phyloP scores from a whole-genome alignment of 2,888 invertebrate genomes.

The Pterostichus madidus region DNA sequence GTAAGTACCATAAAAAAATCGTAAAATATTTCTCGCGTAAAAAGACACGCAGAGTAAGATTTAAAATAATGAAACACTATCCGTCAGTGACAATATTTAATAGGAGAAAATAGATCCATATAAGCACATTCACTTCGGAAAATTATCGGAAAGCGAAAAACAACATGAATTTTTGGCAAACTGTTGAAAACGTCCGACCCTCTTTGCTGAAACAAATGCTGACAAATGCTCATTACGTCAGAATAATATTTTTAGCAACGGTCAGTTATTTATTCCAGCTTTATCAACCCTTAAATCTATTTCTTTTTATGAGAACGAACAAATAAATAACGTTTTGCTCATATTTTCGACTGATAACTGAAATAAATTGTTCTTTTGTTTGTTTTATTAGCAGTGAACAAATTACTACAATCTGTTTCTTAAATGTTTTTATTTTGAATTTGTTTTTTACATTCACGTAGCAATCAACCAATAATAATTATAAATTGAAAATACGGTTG shows the following conservation, averaged over 20 bases:
- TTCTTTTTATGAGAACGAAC: background rate
- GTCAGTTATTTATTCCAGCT: background rate
- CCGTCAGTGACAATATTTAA: slow-evolving; percentile 16
- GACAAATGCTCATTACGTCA: slow-evolving; percentile 22
- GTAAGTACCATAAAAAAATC: slow-evolving; percentile 6
- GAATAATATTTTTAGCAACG: background rate
- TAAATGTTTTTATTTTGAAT: no score
- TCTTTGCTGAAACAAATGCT: background rate
- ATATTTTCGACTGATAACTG: background rate
- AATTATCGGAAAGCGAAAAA: background rate
- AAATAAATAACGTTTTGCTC: background rate
- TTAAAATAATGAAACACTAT: slow-evolving; percentile 29
- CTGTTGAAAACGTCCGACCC: background rate
- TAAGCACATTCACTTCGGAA: background rate
- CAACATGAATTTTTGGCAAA: background rate
- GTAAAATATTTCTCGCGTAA: background rate
- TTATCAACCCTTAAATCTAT: background rate
- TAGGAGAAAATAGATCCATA: background rate
- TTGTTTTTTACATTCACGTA: no score
- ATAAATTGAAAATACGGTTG: background rate
- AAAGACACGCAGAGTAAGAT: background rate
- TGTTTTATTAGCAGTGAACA: no score
- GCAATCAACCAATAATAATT: no score
- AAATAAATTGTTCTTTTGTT: no score
- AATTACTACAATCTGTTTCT: no score